phyloP scores from a whole-genome alignment of 2,888 invertebrate genomes.

The Ormyrus rosae region DNA sequence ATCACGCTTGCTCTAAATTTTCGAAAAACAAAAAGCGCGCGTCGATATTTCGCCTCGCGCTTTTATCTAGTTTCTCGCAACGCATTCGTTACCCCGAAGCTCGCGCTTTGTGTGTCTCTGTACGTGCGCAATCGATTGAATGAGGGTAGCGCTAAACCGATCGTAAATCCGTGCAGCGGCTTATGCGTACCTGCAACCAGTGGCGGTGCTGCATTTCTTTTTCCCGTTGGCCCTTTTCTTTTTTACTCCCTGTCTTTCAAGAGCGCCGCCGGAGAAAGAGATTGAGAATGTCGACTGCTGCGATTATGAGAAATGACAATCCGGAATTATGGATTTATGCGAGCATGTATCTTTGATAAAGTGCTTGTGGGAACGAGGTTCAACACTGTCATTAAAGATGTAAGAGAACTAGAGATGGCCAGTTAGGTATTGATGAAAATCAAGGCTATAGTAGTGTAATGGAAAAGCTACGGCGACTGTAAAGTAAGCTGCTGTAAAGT shows the following conservation, averaged over 20 bases:
- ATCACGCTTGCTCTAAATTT: constrained; percentile 12
- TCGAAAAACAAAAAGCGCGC: not conserved
- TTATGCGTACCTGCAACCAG: constrained; percentile 51
- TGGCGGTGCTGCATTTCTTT: constrained; percentile 30
- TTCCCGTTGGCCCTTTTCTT: not conserved
- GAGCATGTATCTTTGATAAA: too few relatives aligned
- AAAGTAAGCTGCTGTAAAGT: too few relatives aligned
- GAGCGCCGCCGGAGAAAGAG: not conserved
- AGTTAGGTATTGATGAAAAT: too few relatives aligned
- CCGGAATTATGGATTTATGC: not conserved
- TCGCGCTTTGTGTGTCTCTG: not conserved
- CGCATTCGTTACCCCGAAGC: constrained; percentile 29
- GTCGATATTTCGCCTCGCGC: constrained; percentile 33
- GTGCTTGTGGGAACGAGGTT: too few relatives aligned
- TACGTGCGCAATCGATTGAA: constrained; percentile 57
- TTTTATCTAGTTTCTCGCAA: constrained; percentile 50
- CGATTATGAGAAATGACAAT: constrained; percentile 16
- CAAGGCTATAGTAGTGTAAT: too few relatives aligned
- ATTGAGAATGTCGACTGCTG: not conserved
- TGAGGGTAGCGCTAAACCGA: constrained; percentile 61
- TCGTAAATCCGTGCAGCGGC: constrained; percentile 64
- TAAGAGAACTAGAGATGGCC: too few relatives aligned
- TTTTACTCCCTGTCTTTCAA: not conserved
- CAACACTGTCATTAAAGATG: too few relatives aligned
- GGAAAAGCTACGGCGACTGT: too few relatives aligned